Evolutionary conservation across 1,140 invertebrate genomes (phyloP).

Genomic region (Anastrepha obliqua): DNA sequence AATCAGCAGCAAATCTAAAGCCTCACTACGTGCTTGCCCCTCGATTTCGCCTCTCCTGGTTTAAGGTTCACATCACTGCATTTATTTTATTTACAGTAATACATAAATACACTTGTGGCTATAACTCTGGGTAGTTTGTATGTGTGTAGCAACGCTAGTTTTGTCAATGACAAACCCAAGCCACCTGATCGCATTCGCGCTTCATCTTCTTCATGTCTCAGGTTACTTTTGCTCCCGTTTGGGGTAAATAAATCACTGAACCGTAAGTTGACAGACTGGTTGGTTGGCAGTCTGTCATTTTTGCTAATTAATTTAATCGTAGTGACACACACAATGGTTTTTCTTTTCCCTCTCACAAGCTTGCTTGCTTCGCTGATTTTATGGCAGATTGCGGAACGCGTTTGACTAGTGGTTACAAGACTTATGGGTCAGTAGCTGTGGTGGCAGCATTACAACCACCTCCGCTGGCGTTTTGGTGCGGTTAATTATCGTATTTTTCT

Average conservation of each 20-base stretch:
- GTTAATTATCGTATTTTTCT: conserved; percentile 50
- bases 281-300: conserved; percentile 50
- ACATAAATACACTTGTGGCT: no score
- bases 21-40: neutral
- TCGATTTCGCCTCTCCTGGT: neutral
- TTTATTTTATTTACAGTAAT: neutral
- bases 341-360: conserved; percentile 27
- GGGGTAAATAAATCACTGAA: conserved; percentile 51
- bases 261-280: conserved; percentile 51
- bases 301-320: conserved; percentile 50
- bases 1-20: conserved; percentile 13
- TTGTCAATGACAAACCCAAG: neutral
- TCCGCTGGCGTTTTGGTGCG: neutral
- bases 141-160: neutral
- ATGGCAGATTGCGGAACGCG: conserved; percentile 15
- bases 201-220: conserved; percentile 37
- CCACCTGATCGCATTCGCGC: neutral
- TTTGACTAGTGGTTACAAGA: conserved; percentile 10
- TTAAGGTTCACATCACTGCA: neutral
- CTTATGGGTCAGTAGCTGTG: conserved; percentile 14
- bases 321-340: conserved; percentile 40
- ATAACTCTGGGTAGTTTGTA: no score
- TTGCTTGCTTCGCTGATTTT: conserved; percentile 17
- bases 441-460: neutral
- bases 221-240: conserved; percentile 30